These are phyloP conservation scores for Microcebus griseorufus DNA, from an alignment of 2,113 vertebrate genomes.

Conservation along the genomic window DNA sequence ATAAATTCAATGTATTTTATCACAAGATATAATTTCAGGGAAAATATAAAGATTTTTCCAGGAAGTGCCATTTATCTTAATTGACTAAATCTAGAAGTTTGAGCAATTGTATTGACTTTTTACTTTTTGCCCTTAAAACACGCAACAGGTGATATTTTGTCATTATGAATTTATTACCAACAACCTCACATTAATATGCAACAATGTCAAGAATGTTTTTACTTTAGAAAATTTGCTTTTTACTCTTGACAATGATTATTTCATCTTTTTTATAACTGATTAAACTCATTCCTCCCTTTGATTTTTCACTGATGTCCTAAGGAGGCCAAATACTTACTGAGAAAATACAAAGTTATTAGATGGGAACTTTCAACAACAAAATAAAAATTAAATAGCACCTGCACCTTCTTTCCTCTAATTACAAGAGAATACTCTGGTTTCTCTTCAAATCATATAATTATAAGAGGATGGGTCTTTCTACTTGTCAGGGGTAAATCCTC, in stretches of 20 bases:
- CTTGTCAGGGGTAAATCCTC: neutral
- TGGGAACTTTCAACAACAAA: neutral
- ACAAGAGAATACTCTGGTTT: neutral
- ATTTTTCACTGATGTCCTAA: neutral
- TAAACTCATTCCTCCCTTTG: neutral
- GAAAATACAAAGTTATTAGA: neutral
- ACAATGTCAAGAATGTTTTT: neutral
- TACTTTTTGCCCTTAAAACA: neutral
- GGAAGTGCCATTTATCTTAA: neutral
- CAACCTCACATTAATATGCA: neutral
- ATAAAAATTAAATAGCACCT: neutral
- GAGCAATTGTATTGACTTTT: neutral
- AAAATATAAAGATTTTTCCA: neutral
- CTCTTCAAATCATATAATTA: too few relatives aligned
- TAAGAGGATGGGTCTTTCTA: neutral
- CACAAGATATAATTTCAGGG: neutral
- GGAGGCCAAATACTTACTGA: neutral
- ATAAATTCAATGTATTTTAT: neutral
- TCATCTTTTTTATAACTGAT: neutral
- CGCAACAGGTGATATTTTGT: neutral
- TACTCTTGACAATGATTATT: neutral
- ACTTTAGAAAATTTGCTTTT: neutral
- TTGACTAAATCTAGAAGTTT: neutral
- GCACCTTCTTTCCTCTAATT: neutral
- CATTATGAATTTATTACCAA: neutral